Percentiles rank a stretch among this genome's conserved stretches.
Evolutionary conservation across 1,140 invertebrate genomes (phyloP).

Genomic region (Chrysomallon squamiferum): DNA sequence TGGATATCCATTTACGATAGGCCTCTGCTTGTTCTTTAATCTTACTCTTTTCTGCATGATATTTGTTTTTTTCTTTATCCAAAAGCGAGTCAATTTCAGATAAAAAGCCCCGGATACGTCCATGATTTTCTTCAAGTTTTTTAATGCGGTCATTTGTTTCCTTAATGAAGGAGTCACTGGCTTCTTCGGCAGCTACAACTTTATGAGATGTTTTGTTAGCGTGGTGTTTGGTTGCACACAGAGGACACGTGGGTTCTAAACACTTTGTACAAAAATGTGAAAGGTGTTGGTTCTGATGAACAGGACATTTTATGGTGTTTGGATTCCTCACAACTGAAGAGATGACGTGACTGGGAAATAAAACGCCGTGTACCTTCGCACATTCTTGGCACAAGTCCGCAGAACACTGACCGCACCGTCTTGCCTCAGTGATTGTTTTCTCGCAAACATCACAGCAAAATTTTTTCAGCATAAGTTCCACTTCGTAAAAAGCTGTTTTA

Average conservation of each 20-base stretch:
- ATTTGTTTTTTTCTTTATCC: neutral
- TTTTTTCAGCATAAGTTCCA: neutral
- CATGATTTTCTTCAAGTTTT: neutral
- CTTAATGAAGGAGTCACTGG: neutral
- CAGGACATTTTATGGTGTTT: neutral
- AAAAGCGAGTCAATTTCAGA: neutral
- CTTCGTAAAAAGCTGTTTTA: neutral
- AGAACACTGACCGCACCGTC: neutral
- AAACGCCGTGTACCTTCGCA: neutral
- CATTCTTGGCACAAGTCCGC: neutral
- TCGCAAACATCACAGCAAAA: neutral
- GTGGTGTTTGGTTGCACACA: neutral
- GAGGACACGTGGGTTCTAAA: neutral
- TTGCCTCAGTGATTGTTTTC: too few relatives aligned
- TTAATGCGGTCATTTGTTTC: neutral
- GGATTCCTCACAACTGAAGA: neutral
- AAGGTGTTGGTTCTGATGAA: neutral
- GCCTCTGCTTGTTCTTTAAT: neutral
- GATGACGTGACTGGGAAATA: neutral
- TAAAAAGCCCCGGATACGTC: neutral
- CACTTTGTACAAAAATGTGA: neutral
- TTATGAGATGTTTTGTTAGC: neutral
- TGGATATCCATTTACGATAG: neutral
- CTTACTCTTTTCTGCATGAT: neutral
- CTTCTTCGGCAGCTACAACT: neutral